A percentile compares a stretch with the other conserved stretches of the same genome.
These are phyloP conservation scores for Apogon hyalosoma DNA, from an alignment of 2,797 vertebrate species.

Conservation along the genomic window DNA sequence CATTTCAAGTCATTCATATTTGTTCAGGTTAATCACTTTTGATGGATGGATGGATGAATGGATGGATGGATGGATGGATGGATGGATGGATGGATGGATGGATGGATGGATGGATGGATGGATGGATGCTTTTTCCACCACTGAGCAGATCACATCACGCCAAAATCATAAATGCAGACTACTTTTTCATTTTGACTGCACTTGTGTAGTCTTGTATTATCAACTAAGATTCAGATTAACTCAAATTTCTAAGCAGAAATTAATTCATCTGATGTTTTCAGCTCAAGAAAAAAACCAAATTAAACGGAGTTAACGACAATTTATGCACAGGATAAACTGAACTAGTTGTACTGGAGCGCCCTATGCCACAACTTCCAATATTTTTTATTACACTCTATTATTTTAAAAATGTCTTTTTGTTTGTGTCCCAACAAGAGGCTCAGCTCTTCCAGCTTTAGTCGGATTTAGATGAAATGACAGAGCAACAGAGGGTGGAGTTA, in stretches of 20 bases:
- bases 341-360: slow-evolving; percentile 6
- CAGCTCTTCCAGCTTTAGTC: slow-evolving; percentile 60
- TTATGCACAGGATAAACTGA: neutral
- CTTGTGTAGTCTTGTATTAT: slow-evolving; percentile 33
- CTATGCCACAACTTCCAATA: slow-evolving; percentile 48
- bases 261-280: too few relatives aligned
- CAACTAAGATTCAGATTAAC: slow-evolving; percentile 9
- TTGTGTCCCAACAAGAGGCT: slow-evolving; percentile 64
- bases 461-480: slow-evolving; percentile 83
- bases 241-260: too few relatives aligned
- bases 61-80: too few relatives aligned
- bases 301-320: too few relatives aligned
- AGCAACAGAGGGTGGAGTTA: slow-evolving; percentile 80
- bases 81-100: too few relatives aligned
- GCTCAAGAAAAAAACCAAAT: too few relatives aligned
- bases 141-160: neutral
- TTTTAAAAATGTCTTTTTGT: slow-evolving; percentile 70
- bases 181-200: slow-evolving; percentile 33
- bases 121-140: too few relatives aligned
- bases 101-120: too few relatives aligned
- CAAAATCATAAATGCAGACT: slow-evolving; percentile 14
- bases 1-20: too few relatives aligned
- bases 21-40: too few relatives aligned
- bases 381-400: slow-evolving; percentile 58
- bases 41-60: too few relatives aligned